Conservation (phyloP, 64 coral and sea anemone genomes). For the Catalaphyllia jardinei region DNA sequence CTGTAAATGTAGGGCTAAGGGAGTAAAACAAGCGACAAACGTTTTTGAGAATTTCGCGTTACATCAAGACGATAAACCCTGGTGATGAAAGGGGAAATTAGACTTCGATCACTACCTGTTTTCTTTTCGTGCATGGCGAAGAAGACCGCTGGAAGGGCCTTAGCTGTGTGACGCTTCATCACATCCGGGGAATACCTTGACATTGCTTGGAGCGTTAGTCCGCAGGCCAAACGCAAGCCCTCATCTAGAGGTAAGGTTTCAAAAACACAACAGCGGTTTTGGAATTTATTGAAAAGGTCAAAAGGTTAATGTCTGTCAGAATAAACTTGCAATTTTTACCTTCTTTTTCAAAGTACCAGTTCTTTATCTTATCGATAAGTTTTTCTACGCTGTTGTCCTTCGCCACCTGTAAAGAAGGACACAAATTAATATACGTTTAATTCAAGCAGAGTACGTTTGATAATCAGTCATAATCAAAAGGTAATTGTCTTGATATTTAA, state of each 20-base stretch:
- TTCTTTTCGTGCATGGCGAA: slow-evolving; percentile 89
- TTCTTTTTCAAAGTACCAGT: slow-evolving; percentile 99
- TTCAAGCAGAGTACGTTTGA: too few relatives aligned
- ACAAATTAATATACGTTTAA: not conserved
- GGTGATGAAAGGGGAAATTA: too few relatives aligned
- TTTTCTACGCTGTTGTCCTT: slow-evolving; percentile 90
- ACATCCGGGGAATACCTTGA: slow-evolving; percentile 89
- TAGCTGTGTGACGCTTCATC: slow-evolving; percentile 79
- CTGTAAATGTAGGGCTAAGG: too few relatives aligned
- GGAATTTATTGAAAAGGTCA: not conserved
- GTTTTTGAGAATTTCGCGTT: not conserved
- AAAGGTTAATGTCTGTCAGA: not conserved
- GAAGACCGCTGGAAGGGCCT: slow-evolving; percentile 81
- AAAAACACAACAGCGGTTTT: not conserved
- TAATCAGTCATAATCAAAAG: too few relatives aligned
- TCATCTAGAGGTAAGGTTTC: slow-evolving; percentile 38
- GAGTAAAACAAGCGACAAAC: too few relatives aligned
- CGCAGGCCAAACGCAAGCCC: slow-evolving; percentile 74
- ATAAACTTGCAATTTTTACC: slow-evolving; percentile 31
- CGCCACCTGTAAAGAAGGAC: slow-evolving; percentile 71
- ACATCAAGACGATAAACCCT: too few relatives aligned
- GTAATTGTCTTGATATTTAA: not conserved
- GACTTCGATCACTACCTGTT: slow-evolving; percentile 31
- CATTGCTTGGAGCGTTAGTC: slow-evolving; percentile 82
- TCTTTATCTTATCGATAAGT: slow-evolving; percentile 83